Conservation (phyloP, 2,888 invertebrate genomes). For the Hirtodrosophila alboralis region DNA sequence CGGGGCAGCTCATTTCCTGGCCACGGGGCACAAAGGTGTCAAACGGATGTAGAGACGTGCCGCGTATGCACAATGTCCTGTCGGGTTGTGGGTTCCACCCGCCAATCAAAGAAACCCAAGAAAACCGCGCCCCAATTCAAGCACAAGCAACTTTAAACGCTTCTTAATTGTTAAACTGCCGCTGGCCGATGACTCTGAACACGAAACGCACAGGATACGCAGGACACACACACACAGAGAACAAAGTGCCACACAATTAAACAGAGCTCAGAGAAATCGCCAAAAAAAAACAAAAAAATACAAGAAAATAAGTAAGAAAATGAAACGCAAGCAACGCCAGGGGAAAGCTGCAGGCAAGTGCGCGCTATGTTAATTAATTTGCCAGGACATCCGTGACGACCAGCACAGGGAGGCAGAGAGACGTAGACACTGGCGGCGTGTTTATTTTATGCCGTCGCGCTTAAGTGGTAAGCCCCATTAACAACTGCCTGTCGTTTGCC, state of each 20-base stretch:
- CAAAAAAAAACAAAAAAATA: slow-evolving; percentile 61
- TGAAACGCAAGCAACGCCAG: slow-evolving; percentile 9
- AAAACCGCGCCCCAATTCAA: slow-evolving; percentile 46
- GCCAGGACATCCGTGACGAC: slow-evolving; percentile 73
- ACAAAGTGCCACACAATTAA: slow-evolving; percentile 64
- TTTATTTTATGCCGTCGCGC: slow-evolving; percentile 78
- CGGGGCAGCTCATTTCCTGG: slow-evolving; percentile 77
- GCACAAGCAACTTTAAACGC: slow-evolving; percentile 70
- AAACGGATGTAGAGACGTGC: slow-evolving; percentile 78
- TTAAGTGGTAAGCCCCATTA: slow-evolving; percentile 81
- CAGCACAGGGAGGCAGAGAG: slow-evolving; percentile 1
- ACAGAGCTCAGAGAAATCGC: slow-evolving; percentile 41
- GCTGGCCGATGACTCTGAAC: slow-evolving; percentile 31
- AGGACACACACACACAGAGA: slow-evolving; percentile 11
- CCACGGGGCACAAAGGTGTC: slow-evolving; percentile 74
- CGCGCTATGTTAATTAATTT: slow-evolving; percentile 79
- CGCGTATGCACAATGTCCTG: slow-evolving; percentile 68
- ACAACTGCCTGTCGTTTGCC: slow-evolving; percentile 79
- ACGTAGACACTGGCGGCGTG: slow-evolving; percentile 52
- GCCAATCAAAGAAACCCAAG: slow-evolving; percentile 38
- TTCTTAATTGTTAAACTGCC: slow-evolving; percentile 79
- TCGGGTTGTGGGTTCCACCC: slow-evolving; percentile 22
- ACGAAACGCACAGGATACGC: slow-evolving; percentile 13
- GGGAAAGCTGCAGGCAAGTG: slow-evolving; percentile 50
- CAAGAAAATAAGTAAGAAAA: too few relatives aligned